Percentiles rank a stretch among this genome's conserved stretches.
phyloP scores from a whole-genome alignment of 2,888 invertebrate species.

The Chrysodeixis includens region DNA sequence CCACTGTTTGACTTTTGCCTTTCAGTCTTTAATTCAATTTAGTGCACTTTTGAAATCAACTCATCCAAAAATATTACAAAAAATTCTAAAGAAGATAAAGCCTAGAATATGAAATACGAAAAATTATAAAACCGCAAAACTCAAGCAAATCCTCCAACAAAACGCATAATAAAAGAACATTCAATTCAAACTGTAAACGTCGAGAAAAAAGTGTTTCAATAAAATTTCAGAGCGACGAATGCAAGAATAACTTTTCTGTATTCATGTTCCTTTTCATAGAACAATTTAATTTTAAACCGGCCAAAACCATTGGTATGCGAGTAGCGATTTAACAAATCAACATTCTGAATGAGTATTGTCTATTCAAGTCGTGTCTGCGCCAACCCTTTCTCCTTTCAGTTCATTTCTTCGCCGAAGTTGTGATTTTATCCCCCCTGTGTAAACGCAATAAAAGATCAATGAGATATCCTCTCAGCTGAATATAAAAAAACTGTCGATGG shows the following conservation, averaged over 20 bases:
- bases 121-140: not conserved
- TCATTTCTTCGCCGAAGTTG: conserved; percentile 80
- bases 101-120: not conserved
- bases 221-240: conserved; percentile 26
- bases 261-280: conserved; percentile 59
- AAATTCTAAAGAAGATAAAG: too few relatives aligned
- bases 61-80: too few relatives aligned
- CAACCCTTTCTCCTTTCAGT: conserved; percentile 83
- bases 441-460: conserved; percentile 78
- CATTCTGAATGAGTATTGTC: conserved; percentile 72
- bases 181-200: conserved; percentile 23
- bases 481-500: conserved; percentile 46
- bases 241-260: conserved; percentile 49
- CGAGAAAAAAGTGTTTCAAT: conserved; percentile 29
- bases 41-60: not conserved
- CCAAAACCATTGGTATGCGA: conserved; percentile 76
- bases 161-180: conserved; percentile 13
- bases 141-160: conserved; percentile 15
- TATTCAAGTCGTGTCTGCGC: conserved; percentile 73
- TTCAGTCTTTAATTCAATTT: too few relatives aligned
- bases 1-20: not conserved
- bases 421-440: conserved; percentile 78
- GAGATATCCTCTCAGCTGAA: conserved; percentile 60
- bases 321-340: conserved; percentile 79
- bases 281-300: conserved; percentile 71